Evolutionary conservation across 2,113 vertebrate species (phyloP).

Genomic region (Mola mola): DNA sequence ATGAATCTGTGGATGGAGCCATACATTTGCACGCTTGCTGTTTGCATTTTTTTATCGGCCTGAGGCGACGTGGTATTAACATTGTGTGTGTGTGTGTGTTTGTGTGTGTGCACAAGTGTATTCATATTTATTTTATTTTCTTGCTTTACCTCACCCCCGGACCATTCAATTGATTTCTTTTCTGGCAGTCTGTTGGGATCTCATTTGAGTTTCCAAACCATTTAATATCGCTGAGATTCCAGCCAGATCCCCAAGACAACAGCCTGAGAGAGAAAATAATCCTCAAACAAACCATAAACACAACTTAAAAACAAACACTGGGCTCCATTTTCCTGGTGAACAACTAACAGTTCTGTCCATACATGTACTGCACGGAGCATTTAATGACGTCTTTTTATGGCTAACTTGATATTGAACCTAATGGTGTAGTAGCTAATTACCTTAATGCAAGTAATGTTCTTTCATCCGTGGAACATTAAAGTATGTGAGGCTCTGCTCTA

Average conservation of each 20-base stretch:
- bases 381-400: slow-evolving; percentile 33
- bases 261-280: slow-evolving; percentile 44
- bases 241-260: slow-evolving; percentile 50
- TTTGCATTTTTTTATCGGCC: too few species aligned
- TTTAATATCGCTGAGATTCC: slow-evolving; percentile 58
- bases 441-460: slow-evolving; percentile 40
- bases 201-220: slow-evolving; percentile 61
- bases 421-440: slow-evolving; percentile 50
- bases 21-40: too few species aligned
- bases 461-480: slow-evolving; percentile 57
- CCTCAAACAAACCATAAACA: slow-evolving; percentile 23
- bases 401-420: slow-evolving; percentile 41
- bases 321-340: slow-evolving; percentile 21
- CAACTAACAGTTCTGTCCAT: slow-evolving; percentile 13
- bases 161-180: slow-evolving; percentile 45
- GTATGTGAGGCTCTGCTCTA: slow-evolving; percentile 28
- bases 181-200: slow-evolving; percentile 47
- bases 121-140: slow-evolving; percentile 3
- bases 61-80: too few species aligned
- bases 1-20: too few species aligned
- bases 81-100: too few species aligned
- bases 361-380: slow-evolving; percentile 12
- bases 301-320: slow-evolving; percentile 15
- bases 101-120: not conserved
- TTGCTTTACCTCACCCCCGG: slow-evolving; percentile 16